Evolutionary conservation across 2,113 vertebrate genomes (phyloP), one percentile per base, ranked within the genome.

Genomic region (Cacatua alba): DNA sequence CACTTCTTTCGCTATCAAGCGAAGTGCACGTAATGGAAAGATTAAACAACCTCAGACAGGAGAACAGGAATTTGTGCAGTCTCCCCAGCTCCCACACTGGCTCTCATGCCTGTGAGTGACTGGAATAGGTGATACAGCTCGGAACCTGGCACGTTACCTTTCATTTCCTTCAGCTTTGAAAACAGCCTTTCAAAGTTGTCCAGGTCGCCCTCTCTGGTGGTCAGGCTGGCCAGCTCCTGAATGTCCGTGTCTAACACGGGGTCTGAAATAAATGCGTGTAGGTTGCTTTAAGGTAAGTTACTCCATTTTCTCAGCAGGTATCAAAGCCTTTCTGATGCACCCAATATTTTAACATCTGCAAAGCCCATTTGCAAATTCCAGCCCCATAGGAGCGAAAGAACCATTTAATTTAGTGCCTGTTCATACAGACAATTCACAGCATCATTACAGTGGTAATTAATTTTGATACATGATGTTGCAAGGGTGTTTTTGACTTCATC

Each of bases 81-180:
- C 24, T 48, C 31, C 72, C 64, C 37, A 53, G 1, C 23, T 68
- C 59, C 9, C 33, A 46, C 24, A 2, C 11, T 33, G 81, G 8
- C 33, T 77, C 37, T 57, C 25, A 1, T 3, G 35, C 39, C 64
- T 52, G 25, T 1, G n/a, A 83, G 64, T 1, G n/a, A 12, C 8
- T 5, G 11, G 9, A 52, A 6, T 2, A 51, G 39, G 70, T 7
- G 51, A 10, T 5, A 7, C 3, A 74, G 46, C n/a, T 80, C 77
- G 10, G 31, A 8, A 2, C 63, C 39, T 11, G 49, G 5, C 15
- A 15, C 0, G 0, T 83, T 98, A 99, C 99, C 99, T 99, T 99
- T 99, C 99, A 99, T 99, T 97, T 99, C 99, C 93, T 99, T 99
- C 88, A 99, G 97, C 98, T 99, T 99, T 64, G 99, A 99, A 82